phyloP scores from a whole-genome alignment of 2,113 vertebrate species.

The Caracal caracal region DNA sequence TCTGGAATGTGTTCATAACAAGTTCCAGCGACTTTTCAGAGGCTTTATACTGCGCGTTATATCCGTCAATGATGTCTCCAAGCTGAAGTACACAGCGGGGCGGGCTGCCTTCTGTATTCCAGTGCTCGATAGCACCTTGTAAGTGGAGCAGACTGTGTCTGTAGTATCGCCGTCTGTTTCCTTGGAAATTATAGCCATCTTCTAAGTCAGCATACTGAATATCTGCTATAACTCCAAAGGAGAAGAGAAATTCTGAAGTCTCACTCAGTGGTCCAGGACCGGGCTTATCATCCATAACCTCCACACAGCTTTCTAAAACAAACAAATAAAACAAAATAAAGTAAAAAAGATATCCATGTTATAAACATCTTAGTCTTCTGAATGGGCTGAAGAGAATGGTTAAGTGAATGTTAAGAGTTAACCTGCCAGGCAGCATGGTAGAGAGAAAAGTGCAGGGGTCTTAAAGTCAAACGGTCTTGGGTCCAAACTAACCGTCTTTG shows the following conservation, averaged over 20 bases:
- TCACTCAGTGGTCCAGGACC: neutral
- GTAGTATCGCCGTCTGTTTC: slow-evolving; percentile 88
- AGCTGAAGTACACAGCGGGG: slow-evolving; percentile 93
- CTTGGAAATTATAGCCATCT: slow-evolving; percentile 89
- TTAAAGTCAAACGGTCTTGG: neutral
- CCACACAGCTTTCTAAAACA: slow-evolving; percentile 28
- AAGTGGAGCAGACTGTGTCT: slow-evolving; percentile 89
- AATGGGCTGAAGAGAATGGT: neutral
- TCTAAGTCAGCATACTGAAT: slow-evolving; percentile 94
- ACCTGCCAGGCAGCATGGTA: neutral
- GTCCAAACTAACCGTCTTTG: neutral
- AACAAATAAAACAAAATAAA: neutral
- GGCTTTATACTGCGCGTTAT: slow-evolving; percentile 84
- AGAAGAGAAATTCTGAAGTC: slow-evolving; percentile 82
- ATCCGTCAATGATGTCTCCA: slow-evolving; percentile 95
- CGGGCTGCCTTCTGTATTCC: slow-evolving; percentile 81
- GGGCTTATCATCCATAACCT: slow-evolving; percentile 82
- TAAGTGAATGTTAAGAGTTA: neutral
- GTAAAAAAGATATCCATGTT: slow-evolving; percentile 27
- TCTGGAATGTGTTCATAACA: slow-evolving; percentile 87
- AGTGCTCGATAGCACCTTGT: slow-evolving; percentile 84
- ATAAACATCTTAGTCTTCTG: slow-evolving; percentile 29
- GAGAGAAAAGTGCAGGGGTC: neutral
- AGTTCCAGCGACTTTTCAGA: slow-evolving; percentile 86
- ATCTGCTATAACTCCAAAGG: slow-evolving; percentile 94